Base-by-base conservation (phyloP, 2,113 vertebrate genomes). In the Theropithecus gelada region DNA sequence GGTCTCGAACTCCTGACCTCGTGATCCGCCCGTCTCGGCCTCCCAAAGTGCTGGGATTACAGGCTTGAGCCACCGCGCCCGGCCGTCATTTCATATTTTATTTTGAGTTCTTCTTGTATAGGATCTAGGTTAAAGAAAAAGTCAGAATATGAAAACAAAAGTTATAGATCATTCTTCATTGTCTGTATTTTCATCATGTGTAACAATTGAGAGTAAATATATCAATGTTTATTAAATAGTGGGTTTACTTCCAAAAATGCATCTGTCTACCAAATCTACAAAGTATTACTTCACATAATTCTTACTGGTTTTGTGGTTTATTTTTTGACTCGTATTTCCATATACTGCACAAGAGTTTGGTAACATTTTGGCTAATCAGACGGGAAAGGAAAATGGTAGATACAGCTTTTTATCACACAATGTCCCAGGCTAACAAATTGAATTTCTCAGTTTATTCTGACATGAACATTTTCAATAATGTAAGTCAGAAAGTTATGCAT, bases 331-430 rank as follows among this genome's bases (percentile, higher is more conserved):
- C 85, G 86, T 97, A 96, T 96, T 96, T 88, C 88, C 92, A 93
- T 94, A 97, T 0, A 1, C 22, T 84, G 12, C 30, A 94, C 79
- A 94, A 98, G 32, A 93, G 61, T 95, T 98, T 93, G 97, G 96
- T 97, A 98, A 98, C 92, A 95, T 97, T 97, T 97, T 98, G 91
- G 84, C 70, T 97, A 96, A 98, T 98, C 96, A 97, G 23, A 86
- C 97, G 55, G 70, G 75, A 96, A 95, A 96, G 32, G 11, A 52
- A 59, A 90, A 57, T 20, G 23, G 79, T 95, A 96, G 32, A 96
- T 95, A 93, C 0, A 70, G 50, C 18, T 90, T 98, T 97, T 98
- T 98, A 98, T 97, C 91, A 90, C 96, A 97, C 75, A 97, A 97
- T 98, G 96, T 97, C 95, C 79, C 38, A 90, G 90, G 97, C 88